A percentile compares a stretch with the other conserved stretches of the same genome.
Conservation (phyloP, 2,113 vertebrate species). For the Microcebus jonahi region DNA sequence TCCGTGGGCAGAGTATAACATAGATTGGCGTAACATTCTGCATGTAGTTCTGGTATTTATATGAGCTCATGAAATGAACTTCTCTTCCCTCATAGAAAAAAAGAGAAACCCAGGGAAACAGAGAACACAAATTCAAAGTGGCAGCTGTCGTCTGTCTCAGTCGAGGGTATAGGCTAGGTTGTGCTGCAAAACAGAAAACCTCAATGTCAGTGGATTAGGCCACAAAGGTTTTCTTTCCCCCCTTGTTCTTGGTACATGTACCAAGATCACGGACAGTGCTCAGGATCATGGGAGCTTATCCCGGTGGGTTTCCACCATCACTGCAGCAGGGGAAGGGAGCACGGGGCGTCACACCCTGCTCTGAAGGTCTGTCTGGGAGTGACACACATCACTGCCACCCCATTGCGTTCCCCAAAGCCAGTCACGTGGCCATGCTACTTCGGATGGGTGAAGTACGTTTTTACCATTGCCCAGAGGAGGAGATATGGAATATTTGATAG, state of each 20-base stretch:
- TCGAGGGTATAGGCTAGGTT: too few relatives aligned
- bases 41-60: background rate
- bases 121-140: background rate
- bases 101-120: background rate
- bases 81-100: background rate
- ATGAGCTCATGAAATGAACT: background rate
- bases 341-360: rapidly evolving
- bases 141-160: background rate
- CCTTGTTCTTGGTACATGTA: rapidly evolving
- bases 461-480: background rate
- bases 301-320: rapidly evolving
- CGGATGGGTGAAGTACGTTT: background rate
- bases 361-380: background rate
- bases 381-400: background rate
- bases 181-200: background rate
- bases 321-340: rapidly evolving
- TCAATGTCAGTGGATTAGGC: background rate
- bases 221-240: background rate
- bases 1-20: background rate
- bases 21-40: background rate
- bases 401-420: background rate
- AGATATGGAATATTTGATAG: background rate
- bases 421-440: background rate
- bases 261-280: background rate
- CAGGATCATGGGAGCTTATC: background rate